Base-by-base conservation (phyloP, 2,113 vertebrate genomes). In the Paradisaea rubra region DNA sequence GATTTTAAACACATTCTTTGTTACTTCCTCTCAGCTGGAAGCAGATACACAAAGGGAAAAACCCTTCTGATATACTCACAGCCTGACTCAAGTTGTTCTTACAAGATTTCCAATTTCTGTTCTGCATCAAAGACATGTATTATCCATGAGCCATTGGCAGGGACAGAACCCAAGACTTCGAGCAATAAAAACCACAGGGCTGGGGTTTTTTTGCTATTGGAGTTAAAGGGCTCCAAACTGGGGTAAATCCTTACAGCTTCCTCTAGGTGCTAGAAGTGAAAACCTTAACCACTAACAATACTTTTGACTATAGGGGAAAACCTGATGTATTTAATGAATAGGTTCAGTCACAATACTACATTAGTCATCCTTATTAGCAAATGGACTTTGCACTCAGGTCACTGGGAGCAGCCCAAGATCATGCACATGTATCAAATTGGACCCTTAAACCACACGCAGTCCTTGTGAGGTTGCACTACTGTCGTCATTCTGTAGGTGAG, bases 1-100 rank as follows among this genome's bases (percentile, higher is more conserved):
- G 80, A 95, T 95, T 94, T 95, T 90, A 95, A 95, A 95, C 88
- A 95, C 88, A 94, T 93, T 94, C 68, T 91, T 96, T 78, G 64
- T 59, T 81, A 93, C 76, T 90, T 95, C 85, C 88, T 95, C 80
- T 94, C 93, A 93, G 95, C 88, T 95, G 88, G 90, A 95, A 90
- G 54, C 31, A 90, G 76, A 95, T 63, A 88, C 24, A n/a, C 60
- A 74, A 77, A 93, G 89, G 79, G 76, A 39, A 96, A 95, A 93
- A 15, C 65, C 80, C 71, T 90, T 88, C 69, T 81, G 91, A 95
- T 96, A 90, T 7, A 74, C 65, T 90, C 2, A 1, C 52, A 68
- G 86, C 25, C 69, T 81, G 76, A 91, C 68, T 57, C 78, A 94
- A 94, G 90, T 27, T 60, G 63, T 59, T 91, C 68, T 90, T 80